Evolutionary conservation across 2,113 vertebrate genomes (phyloP).

Genomic region (Reinhardtius hippoglossoides): DNA sequence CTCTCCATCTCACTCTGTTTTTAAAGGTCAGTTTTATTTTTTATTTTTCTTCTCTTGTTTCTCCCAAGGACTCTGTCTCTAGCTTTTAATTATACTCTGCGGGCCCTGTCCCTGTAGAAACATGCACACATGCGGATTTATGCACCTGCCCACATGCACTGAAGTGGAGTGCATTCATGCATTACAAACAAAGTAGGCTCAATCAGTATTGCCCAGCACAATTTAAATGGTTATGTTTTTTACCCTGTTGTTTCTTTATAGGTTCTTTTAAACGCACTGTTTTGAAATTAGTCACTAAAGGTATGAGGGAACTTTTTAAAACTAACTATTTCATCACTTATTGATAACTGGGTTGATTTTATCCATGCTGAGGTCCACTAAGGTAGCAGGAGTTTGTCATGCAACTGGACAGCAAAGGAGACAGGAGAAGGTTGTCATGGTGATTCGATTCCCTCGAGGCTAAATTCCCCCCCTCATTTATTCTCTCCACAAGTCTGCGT

Average conservation of each 20-base stretch:
- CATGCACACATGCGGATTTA: conserved; percentile 28
- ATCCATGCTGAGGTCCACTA: conserved; percentile 25
- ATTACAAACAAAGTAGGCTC: conserved; percentile 40
- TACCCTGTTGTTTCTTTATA: neutral
- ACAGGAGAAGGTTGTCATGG: conserved; percentile 73
- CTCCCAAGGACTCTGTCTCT: conserved; percentile 76
- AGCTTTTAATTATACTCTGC: conserved; percentile 79
- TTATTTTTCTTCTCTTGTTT: conserved; percentile 18
- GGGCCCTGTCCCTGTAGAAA: conserved; percentile 64
- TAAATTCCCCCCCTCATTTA: conserved; percentile 57
- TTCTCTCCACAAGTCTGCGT: conserved; percentile 59
- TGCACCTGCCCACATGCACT: conserved; percentile 24
- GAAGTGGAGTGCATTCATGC: conserved; percentile 2
- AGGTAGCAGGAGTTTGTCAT: conserved; percentile 66
- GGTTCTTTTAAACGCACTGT: neutral
- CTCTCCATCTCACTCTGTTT: conserved; percentile 52
- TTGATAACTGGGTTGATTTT: conserved; percentile 14
- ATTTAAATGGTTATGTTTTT: conserved; percentile 5
- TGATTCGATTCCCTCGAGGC: conserved; percentile 66
- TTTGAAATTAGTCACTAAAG: conserved; percentile 3
- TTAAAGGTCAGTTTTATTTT: conserved; percentile 72
- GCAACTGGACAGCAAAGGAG: conserved; percentile 64
- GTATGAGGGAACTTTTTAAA: neutral
- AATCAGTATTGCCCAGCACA: conserved; percentile 23
- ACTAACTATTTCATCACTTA: conserved; percentile 21